Conservation (phyloP, 2,888 invertebrate species). For the Cecidostiba fungosa region DNA sequence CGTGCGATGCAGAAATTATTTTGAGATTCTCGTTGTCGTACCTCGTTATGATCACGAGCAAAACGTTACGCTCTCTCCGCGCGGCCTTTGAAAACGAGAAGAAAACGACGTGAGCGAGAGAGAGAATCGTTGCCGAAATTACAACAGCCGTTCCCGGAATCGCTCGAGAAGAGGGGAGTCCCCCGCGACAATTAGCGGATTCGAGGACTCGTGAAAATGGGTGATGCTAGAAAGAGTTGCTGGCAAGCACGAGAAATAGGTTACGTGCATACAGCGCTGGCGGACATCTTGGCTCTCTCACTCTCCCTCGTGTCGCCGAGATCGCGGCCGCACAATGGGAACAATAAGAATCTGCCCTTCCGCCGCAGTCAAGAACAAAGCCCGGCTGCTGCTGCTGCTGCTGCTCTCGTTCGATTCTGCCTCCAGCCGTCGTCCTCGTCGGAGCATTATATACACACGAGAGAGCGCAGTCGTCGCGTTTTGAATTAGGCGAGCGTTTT, state of each 20-base stretch:
- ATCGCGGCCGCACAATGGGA: conserved; percentile 63
- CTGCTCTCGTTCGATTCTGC: conserved; percentile 33
- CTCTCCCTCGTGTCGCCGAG: not conserved
- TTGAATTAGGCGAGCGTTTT: conserved; percentile 4
- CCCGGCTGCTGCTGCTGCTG: conserved; percentile 36
- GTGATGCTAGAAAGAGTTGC: not conserved
- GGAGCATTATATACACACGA: not conserved
- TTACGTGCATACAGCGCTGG: not conserved
- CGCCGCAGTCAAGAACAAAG: conserved; percentile 69
- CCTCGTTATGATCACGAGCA: too few relatives aligned
- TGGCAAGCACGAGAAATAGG: not conserved
- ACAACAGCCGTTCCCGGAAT: not conserved
- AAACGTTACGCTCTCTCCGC: too few relatives aligned
- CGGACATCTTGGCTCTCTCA: not conserved
- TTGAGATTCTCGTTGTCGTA: too few relatives aligned
- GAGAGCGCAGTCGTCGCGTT: not conserved
- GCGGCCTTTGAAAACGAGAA: too few relatives aligned
- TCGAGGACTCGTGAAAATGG: not conserved
- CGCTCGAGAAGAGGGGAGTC: too few relatives aligned
- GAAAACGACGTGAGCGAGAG: too few relatives aligned
- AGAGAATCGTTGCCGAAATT: too few relatives aligned
- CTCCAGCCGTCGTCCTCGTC: too few relatives aligned
- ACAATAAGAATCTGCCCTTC: conserved; percentile 71
- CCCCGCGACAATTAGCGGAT: too few relatives aligned
- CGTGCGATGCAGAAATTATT: too few relatives aligned